A percentile compares a stretch with the other conserved stretches of the same genome.
These are phyloP conservation scores for Metridium senile DNA, from an alignment of 92 coral and sea anemone species.

Conservation along the genomic window DNA sequence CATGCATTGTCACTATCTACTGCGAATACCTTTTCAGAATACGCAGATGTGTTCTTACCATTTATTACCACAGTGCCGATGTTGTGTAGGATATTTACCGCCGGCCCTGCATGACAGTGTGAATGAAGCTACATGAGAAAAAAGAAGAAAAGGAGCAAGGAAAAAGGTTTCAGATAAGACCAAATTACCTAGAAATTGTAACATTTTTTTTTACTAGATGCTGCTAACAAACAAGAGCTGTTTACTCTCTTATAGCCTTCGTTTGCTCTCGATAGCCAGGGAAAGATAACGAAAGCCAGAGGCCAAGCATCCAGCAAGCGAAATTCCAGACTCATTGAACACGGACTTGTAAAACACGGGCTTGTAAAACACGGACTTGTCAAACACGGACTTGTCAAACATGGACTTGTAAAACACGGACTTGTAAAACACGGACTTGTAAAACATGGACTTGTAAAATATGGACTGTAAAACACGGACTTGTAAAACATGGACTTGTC, in stretches of 20 bases:
- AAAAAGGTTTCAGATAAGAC: constrained; percentile 52
- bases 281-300: too few relatives aligned
- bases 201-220: constrained; percentile 43
- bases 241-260: constrained; percentile 31
- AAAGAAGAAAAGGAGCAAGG: constrained; percentile 46
- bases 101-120: constrained; percentile 49
- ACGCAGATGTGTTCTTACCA: constrained; percentile 59
- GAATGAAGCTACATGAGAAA: constrained; percentile 50
- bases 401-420: too few relatives aligned
- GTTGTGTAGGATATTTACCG: constrained; percentile 39
- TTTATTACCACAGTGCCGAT: constrained; percentile 26
- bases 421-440: too few relatives aligned
- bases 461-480: too few relatives aligned
- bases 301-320: too few relatives aligned
- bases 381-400: too few relatives aligned
- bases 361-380: too few relatives aligned
- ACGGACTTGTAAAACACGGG: too few relatives aligned
- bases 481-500: too few relatives aligned
- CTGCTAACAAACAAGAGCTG: constrained; percentile 46
- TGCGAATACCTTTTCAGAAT: constrained; percentile 53
- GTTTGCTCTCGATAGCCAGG: too few relatives aligned
- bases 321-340: too few relatives aligned
- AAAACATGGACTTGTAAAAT: too few relatives aligned
- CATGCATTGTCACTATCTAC: constrained; percentile 48
- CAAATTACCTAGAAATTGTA: constrained; percentile 44